A percentile compares a stretch with the other conserved stretches of the same genome.
phyloP scores from a whole-genome alignment of 2,797 vertebrate species.

The Lutjanus argentimaculatus region DNA sequence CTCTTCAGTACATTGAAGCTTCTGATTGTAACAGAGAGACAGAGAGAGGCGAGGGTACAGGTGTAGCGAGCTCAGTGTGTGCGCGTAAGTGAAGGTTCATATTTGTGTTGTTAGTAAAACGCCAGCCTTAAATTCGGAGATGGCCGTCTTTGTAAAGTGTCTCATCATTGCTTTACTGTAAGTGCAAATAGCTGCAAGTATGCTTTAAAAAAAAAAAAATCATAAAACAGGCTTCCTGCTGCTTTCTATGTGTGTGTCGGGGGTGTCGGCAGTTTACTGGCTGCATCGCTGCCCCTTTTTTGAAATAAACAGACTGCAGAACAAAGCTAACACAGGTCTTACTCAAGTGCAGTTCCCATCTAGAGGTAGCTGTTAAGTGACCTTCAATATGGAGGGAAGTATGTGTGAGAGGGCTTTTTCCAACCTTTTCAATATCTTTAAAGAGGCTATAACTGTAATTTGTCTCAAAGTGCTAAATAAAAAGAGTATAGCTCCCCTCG shows the following conservation, averaged over 20 bases:
- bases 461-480: constrained; percentile 46
- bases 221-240: constrained; percentile 45
- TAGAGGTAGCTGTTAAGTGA: constrained; percentile 73
- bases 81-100: constrained; percentile 32
- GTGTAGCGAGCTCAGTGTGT: constrained; percentile 51
- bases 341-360: constrained; percentile 60
- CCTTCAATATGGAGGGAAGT: constrained; percentile 49
- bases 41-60: constrained; percentile 62
- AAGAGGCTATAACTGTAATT: constrained; percentile 7
- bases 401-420: constrained; percentile 17
- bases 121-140: constrained; percentile 55
- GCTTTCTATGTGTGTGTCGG: constrained; percentile 32
- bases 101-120: constrained; percentile 55
- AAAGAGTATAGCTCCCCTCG: background rate
- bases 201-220: constrained; percentile 17
- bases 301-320: constrained; percentile 52
- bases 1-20: constrained; percentile 61
- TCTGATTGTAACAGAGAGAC: constrained; percentile 80
- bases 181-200: constrained; percentile 80
- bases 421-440: constrained; percentile 12
- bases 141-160: constrained; percentile 70
- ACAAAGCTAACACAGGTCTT: constrained; percentile 53
- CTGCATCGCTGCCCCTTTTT: constrained; percentile 34
- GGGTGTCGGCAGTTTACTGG: constrained; percentile 42
- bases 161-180: constrained; percentile 64